Percentiles rank a stretch among this genome's conserved stretches.
Evolutionary conservation across 2,797 vertebrate species (phyloP).

Genomic region (Cyclopterus lumpus): DNA sequence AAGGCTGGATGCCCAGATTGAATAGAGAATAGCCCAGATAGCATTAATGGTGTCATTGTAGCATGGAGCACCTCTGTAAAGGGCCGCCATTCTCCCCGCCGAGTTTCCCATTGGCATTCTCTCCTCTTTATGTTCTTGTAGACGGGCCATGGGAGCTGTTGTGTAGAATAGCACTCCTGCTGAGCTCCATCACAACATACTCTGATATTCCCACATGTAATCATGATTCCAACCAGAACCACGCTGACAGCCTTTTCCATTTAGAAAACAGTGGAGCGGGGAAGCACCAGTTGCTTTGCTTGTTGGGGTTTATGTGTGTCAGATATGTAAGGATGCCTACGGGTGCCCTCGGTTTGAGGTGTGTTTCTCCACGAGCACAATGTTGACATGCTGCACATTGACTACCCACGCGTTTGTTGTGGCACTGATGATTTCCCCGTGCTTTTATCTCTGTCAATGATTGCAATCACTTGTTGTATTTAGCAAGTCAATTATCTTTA

Average conservation of each 20-base stretch:
- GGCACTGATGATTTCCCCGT: slow-evolving; percentile 23
- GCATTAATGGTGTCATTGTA: slow-evolving; percentile 42
- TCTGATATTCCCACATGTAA: slow-evolving; percentile 43
- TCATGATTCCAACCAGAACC: slow-evolving; percentile 41
- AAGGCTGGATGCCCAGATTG: slow-evolving; percentile 16
- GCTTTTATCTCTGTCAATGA: slow-evolving; percentile 44
- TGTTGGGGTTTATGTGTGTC: slow-evolving; percentile 9
- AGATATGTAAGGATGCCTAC: background rate
- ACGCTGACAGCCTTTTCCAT: slow-evolving; percentile 50
- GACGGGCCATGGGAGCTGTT: slow-evolving; percentile 30
- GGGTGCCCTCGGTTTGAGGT: background rate
- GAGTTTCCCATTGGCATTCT: slow-evolving; percentile 38
- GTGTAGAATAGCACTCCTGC: slow-evolving; percentile 54
- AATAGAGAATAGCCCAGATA: slow-evolving; percentile 25
- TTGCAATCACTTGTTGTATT: slow-evolving; percentile 48
- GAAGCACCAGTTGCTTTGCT: slow-evolving; percentile 1
- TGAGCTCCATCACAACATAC: slow-evolving; percentile 57
- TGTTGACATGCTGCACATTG: slow-evolving; percentile 14
- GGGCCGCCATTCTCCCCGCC: slow-evolving; percentile 31
- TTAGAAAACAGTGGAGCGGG: slow-evolving; percentile 31
- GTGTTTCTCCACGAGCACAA: background rate
- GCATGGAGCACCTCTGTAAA: slow-evolving; percentile 28
- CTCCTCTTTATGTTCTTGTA: slow-evolving; percentile 29
- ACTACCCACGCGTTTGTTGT: slow-evolving; percentile 19
- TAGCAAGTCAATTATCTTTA: slow-evolving; percentile 34